A percentile compares a stretch with the other conserved stretches of the same genome.
These are phyloP conservation scores for Laupala kohalensis DNA, from an alignment of 1,140 invertebrate genomes.

Conservation along the genomic window DNA sequence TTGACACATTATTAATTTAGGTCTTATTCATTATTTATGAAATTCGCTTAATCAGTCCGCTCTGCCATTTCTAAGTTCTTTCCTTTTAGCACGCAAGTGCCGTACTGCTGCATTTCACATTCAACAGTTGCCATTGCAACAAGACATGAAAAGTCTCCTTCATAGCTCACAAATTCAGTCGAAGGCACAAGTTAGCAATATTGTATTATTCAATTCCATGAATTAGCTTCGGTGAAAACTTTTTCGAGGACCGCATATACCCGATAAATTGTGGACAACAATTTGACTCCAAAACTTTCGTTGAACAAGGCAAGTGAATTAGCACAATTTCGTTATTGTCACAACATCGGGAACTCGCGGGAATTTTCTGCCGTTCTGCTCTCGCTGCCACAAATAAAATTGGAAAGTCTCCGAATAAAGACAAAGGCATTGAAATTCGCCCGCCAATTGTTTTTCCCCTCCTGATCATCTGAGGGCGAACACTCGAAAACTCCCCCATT, in stretches of 20 bases:
- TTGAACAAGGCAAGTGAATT: not conserved
- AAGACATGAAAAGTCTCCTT: not conserved
- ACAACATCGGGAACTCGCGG: not conserved
- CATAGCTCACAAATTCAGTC: not conserved
- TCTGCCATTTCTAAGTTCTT: too few relatives aligned
- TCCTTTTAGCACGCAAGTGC: too few relatives aligned
- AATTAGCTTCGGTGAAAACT: not conserved
- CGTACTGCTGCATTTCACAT: too few relatives aligned
- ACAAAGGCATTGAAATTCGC: not conserved
- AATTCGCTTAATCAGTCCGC: too few relatives aligned
- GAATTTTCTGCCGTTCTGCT: not conserved
- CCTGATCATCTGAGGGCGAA: not conserved
- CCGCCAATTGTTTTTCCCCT: not conserved
- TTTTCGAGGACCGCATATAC: not conserved
- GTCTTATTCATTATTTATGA: too few relatives aligned
- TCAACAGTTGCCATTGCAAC: too few relatives aligned
- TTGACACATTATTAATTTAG: too few relatives aligned
- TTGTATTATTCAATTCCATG: not conserved
- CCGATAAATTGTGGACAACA: not conserved
- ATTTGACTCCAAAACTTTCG: not conserved
- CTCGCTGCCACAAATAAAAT: not conserved
- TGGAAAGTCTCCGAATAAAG: not conserved
- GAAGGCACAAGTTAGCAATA: not conserved
- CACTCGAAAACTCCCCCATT: not conserved
- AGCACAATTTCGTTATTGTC: not conserved